Conservation (phyloP, 2,888 invertebrate species). For the Conomelus anceps region DNA sequence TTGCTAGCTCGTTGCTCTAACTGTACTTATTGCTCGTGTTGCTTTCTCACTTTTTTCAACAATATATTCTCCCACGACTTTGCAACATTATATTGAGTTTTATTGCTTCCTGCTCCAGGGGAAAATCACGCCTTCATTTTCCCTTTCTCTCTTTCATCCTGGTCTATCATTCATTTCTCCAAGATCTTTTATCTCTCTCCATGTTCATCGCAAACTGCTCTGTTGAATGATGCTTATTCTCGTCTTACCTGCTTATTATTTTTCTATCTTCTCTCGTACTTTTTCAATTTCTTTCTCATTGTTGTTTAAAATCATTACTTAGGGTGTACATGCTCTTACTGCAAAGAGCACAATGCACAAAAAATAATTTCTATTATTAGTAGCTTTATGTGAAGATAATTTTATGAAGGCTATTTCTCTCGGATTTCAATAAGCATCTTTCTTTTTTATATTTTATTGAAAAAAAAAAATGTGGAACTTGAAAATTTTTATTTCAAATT, state of each 20-base stretch:
- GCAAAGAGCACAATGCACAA: neutral
- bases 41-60: neutral
- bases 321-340: neutral
- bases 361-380: too few species aligned
- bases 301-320: neutral
- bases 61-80: slow-evolving; percentile 6
- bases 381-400: too few species aligned
- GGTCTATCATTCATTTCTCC: neutral
- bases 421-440: too few species aligned
- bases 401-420: too few species aligned
- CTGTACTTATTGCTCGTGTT: neutral
- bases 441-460: too few species aligned
- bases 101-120: slow-evolving; percentile 14
- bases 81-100: slow-evolving; percentile 2
- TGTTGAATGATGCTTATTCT: neutral
- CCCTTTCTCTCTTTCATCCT: slow-evolving; percentile 27
- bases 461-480: too few species aligned
- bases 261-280: neutral
- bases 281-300: neutral
- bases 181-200: slow-evolving; percentile 14
- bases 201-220: slow-evolving; percentile 12
- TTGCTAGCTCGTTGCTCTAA: neutral
- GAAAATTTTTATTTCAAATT: too few species aligned
- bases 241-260: neutral
- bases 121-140: neutral